Conservation (phyloP, 1,140 invertebrate species). For the Drosophila lini region DNA sequence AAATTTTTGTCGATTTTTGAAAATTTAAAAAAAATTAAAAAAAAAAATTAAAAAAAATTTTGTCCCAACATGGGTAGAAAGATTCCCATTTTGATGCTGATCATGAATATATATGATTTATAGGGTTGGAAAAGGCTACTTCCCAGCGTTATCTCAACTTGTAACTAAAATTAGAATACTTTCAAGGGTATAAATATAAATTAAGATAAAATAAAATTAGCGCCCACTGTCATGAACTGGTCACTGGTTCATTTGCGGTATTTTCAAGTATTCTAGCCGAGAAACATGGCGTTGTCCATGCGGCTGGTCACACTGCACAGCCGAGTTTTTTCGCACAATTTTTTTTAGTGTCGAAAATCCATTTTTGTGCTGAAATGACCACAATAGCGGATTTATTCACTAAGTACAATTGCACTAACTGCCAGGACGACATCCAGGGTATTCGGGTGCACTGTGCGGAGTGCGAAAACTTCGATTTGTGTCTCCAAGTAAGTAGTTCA, state of each 20-base stretch:
- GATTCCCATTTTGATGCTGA: too few relatives aligned
- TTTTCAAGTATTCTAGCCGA: not conserved
- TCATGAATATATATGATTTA: too few relatives aligned
- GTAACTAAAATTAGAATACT: too few relatives aligned
- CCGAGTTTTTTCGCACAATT: conserved; percentile 56
- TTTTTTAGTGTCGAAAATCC: conserved; percentile 43
- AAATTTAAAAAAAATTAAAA: too few relatives aligned
- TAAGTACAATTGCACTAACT: conserved; percentile 95
- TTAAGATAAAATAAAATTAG: not conserved
- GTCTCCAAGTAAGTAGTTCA: conserved; percentile 91
- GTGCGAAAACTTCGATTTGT: conserved; percentile 94
- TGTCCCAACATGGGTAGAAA: too few relatives aligned
- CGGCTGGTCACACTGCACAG: conserved; percentile 45
- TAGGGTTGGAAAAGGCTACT: too few relatives aligned
- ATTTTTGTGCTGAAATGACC: conserved; percentile 60
- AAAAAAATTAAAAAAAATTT: too few relatives aligned
- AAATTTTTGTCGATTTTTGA: too few relatives aligned
- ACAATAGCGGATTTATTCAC: conserved; percentile 87
- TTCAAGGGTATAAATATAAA: too few relatives aligned
- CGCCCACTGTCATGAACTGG: conserved; percentile 3
- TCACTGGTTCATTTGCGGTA: conserved; percentile 2
- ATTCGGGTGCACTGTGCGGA: conserved; percentile 94
- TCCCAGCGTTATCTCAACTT: too few relatives aligned
- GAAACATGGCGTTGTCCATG: conserved; percentile 26
- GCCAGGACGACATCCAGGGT: conserved; percentile 94